Conservation (phyloP, 2,113 vertebrate species). For the Mirza zaza region DNA sequence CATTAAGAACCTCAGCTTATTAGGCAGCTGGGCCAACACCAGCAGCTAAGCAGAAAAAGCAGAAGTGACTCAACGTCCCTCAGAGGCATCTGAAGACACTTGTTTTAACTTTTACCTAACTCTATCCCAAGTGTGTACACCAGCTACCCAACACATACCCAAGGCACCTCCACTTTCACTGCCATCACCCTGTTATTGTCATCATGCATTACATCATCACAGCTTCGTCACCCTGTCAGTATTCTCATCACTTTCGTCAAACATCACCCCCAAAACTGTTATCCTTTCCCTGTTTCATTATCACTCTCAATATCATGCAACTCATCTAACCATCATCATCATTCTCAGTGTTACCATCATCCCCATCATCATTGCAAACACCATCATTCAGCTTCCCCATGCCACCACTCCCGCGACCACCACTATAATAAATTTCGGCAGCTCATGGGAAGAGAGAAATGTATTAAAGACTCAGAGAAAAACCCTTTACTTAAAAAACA, state of each 20-base stretch:
- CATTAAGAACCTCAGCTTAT: conserved; percentile 66
- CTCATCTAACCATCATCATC: background rate
- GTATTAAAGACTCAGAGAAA: background rate
- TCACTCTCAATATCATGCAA: background rate
- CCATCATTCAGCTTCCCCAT: background rate
- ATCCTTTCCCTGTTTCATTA: background rate
- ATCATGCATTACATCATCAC: background rate
- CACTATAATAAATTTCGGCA: background rate
- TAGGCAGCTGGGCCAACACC: conserved; percentile 37
- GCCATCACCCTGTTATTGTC: background rate
- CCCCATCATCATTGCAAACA: background rate
- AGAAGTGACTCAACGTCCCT: conserved; percentile 3
- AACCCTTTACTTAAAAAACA: background rate
- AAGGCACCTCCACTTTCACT: background rate
- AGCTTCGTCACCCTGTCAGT: background rate
- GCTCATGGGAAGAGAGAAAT: background rate
- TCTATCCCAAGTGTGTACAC: background rate
- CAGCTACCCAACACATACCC: background rate
- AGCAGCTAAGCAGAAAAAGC: background rate
- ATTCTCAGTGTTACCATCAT: background rate
- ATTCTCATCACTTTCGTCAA: background rate
- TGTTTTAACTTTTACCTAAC: conserved; percentile 43
- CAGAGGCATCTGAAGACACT: conserved; percentile 47
- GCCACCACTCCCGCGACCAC: no score
- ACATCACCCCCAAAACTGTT: background rate